Evolutionary conservation across 2,888 invertebrate genomes (phyloP).

Genomic region (Shargacucullia verbasci): DNA sequence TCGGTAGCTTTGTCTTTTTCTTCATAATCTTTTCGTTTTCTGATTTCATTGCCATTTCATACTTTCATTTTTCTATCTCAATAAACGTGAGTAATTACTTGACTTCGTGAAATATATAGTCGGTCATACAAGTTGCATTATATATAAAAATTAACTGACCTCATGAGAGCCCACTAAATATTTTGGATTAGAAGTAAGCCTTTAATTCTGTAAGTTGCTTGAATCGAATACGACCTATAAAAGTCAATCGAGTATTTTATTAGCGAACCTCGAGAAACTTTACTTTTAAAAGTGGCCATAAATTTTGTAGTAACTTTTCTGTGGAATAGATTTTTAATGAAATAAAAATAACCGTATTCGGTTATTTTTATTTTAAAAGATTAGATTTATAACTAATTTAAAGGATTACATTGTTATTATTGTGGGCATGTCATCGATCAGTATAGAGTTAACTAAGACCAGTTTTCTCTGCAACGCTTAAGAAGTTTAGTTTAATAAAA

Average conservation of each 20-base stretch:
- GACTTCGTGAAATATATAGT: constrained; percentile 19
- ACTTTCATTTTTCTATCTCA: too few species aligned
- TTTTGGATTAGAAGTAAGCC: constrained; percentile 32
- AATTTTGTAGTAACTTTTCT: constrained; percentile 22
- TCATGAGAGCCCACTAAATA: constrained; percentile 32
- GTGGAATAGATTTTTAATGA: background rate
- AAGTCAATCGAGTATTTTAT: constrained; percentile 35
- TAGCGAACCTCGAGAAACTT: constrained; percentile 7
- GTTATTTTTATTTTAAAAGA: too few species aligned
- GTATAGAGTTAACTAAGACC: too few species aligned
- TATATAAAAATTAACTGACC: constrained; percentile 24
- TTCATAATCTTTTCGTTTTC: too few species aligned
- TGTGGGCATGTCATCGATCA: too few species aligned
- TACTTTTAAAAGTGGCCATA: constrained; percentile 18
- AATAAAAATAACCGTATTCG: too few species aligned
- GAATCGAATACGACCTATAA: constrained; percentile 35
- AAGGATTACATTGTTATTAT: too few species aligned
- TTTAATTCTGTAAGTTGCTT: constrained; percentile 32
- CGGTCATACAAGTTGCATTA: constrained; percentile 7
- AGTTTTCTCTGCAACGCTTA: too few species aligned
- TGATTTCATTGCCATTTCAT: too few species aligned
- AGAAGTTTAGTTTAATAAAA: too few species aligned
- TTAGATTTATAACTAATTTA: too few species aligned
- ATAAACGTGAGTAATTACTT: constrained; percentile 7
- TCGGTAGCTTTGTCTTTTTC: too few species aligned